Conservation (phyloP, 2,888 invertebrate species). For the Callyntrura sp. region DNA sequence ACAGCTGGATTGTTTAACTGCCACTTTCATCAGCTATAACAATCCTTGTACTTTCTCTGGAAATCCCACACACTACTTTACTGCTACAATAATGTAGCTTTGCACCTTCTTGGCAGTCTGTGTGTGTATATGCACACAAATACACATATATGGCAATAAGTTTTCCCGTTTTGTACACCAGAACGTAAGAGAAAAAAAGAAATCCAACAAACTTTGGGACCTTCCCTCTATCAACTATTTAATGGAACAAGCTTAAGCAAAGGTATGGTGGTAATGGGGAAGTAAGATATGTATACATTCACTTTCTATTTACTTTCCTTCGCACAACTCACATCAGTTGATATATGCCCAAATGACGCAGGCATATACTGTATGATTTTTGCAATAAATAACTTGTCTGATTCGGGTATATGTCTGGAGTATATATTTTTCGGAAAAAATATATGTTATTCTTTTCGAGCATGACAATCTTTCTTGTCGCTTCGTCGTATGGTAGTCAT, state of each 20-base stretch:
- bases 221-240: background rate
- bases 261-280: background rate
- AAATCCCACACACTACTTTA: constrained; percentile 30
- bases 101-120: background rate
- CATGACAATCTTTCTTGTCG: constrained; percentile 47
- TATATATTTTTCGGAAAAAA: background rate
- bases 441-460: constrained; percentile 33
- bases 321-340: background rate
- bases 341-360: background rate
- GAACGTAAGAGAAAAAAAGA: background rate
- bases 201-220: constrained; percentile 3
- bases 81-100: constrained; percentile 5
- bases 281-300: background rate
- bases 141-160: constrained; percentile 3
- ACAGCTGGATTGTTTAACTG: constrained; percentile 27
- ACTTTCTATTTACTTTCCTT: background rate
- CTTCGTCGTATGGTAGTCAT: background rate
- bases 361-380: constrained; percentile 27
- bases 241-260: background rate
- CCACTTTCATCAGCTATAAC: background rate
- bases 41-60: constrained; percentile 23
- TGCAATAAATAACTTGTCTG: constrained; percentile 15
- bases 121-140: background rate
- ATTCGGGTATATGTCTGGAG: constrained; percentile 34
- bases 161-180: constrained; percentile 28